A percentile compares a stretch with the other conserved stretches of the same genome.
These are phyloP conservation scores for Lypha dubia DNA, from an alignment of 2,888 invertebrate species.

Conservation along the genomic window DNA sequence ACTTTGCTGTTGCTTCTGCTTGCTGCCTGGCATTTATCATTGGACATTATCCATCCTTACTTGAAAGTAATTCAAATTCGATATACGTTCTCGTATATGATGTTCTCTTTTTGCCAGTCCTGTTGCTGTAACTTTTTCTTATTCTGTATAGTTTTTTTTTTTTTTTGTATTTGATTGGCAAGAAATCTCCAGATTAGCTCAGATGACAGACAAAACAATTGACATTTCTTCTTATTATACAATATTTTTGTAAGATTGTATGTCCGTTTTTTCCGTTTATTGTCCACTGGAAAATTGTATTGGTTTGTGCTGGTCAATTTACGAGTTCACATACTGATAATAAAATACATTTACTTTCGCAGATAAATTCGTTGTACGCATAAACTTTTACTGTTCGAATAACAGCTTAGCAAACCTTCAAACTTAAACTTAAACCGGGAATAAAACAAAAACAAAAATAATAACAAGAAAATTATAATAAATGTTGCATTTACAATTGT, in stretches of 20 bases:
- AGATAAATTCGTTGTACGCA: conserved; percentile 12
- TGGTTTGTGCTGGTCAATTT: conserved; percentile 16
- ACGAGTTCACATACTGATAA: background rate
- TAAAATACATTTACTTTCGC: conserved; percentile 16
- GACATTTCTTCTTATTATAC: conserved; percentile 63
- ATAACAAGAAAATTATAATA: too few species aligned
- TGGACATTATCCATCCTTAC: background rate
- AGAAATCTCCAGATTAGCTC: conserved; percentile 57
- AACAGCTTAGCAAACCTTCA: conserved; percentile 4
- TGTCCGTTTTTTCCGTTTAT: background rate
- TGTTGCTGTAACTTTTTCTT: conserved; percentile 11
- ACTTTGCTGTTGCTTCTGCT: background rate
- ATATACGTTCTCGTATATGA: background rate
- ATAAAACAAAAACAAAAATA: background rate
- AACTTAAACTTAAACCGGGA: background rate
- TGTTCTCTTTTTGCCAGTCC: background rate
- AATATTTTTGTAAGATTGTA: background rate
- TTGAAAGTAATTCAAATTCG: conserved; percentile 39
- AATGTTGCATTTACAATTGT: conserved; percentile 55
- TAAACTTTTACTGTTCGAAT: conserved; percentile 24
- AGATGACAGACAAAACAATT: conserved; percentile 66
- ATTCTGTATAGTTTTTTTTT: conserved; percentile 27
- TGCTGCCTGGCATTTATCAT: conserved; percentile 50
- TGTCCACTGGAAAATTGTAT: conserved; percentile 25
- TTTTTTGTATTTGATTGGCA: conserved; percentile 53